Evolutionary conservation across 2,888 invertebrate genomes (phyloP), one percentile per base, ranked within the genome.

Genomic region (Ophion ventricosus): DNA sequence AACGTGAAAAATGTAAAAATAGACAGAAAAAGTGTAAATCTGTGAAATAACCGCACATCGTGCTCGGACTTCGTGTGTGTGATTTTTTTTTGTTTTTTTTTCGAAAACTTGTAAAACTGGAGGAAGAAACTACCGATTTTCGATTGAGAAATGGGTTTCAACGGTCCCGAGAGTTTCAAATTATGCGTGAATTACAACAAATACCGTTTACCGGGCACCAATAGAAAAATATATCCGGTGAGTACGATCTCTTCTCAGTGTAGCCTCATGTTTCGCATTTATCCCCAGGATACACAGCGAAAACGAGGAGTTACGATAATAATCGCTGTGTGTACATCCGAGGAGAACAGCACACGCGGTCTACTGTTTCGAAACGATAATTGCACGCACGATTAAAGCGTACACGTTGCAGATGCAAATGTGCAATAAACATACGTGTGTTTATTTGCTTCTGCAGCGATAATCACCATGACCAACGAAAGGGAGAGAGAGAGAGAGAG

Each of bases 181-280:
- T 59, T 29, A n/a, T 63, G 54, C 20, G 23, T 23, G n/a, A 35
- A 66, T 59, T 61, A 56, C 35, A 61, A 23, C 40, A 79, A 83
- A 20, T 70, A 43, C 5, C 35, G 23, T 35, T 67, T 73, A 23
- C 29, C 49, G 8, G 26, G 54, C 2, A 29, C 63, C 14, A 35
- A 43, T 66, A 74, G 75, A 75, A 83, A 72, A 83, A 70, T 83
- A 35, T 64, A 75, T 79, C 83, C 83, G 73, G 83, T 83, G 78
- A 79, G 82, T 78, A 74, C 2, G 40, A n/a, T 35, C 17, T 29
- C n/a, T 11, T 10, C 20, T 5, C 20, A 8, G 10, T 23, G n/a
- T 49, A 14, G 14, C 35, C 10, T 40, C 14, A n/a, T 54, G 2
- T 56, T 72, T 63, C 20, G 17, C 20, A 54, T 56, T 43, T 26